Conservation (phyloP, 2,113 vertebrate species). For the Pseudopipra pipra region DNA sequence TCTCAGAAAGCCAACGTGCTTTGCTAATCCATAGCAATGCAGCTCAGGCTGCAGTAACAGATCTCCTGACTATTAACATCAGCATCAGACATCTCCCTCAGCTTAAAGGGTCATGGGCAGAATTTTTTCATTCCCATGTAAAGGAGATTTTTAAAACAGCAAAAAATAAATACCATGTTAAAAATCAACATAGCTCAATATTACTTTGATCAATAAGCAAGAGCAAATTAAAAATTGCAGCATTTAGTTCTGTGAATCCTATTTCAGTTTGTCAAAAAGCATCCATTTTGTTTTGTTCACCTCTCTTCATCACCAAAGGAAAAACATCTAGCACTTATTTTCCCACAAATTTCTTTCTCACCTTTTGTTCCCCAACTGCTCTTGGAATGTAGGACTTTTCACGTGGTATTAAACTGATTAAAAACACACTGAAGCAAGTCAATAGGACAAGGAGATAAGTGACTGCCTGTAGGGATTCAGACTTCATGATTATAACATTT, state of each 20-base stretch:
- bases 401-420: neutral
- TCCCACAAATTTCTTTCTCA: neutral
- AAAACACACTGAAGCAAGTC: neutral
- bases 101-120: neutral
- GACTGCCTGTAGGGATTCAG: neutral
- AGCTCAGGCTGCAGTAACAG: neutral
- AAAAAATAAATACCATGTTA: neutral
- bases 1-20: neutral
- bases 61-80: neutral
- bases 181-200: neutral
- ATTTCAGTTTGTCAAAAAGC: neutral
- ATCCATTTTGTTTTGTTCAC: neutral
- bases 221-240: neutral
- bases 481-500: neutral
- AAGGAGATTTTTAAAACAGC: neutral
- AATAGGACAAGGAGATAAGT: neutral
- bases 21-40: neutral
- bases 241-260: neutral
- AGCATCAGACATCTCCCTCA: neutral
- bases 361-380: neutral
- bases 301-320: neutral
- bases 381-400: neutral
- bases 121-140: neutral
- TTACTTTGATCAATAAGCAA: neutral
- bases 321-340: neutral